phyloP scores from a whole-genome alignment of 2,797 vertebrate species.

The Coccyzus lansbergi region DNA sequence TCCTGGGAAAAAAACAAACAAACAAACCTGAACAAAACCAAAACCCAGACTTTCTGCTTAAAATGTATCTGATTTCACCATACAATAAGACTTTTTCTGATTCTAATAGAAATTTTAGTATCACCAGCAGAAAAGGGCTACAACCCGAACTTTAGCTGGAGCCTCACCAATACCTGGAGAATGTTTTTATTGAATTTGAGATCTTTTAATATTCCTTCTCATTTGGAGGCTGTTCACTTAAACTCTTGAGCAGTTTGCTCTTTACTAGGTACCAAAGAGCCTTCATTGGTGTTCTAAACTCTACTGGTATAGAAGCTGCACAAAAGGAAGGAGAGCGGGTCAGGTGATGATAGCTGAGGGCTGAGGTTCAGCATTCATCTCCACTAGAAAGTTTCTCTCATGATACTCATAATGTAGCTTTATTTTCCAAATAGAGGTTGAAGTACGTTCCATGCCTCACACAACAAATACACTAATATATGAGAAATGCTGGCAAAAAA shows the following conservation, averaged over 20 bases:
- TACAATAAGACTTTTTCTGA: background rate
- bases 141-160: background rate
- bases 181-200: background rate
- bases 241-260: background rate
- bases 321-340: background rate
- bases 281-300: background rate
- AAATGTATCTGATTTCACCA: background rate
- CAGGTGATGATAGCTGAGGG: background rate
- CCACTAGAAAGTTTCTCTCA: background rate
- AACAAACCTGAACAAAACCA: background rate
- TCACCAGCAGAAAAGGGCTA: background rate
- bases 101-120: background rate
- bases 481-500: background rate
- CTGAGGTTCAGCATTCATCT: background rate
- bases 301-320: background rate
- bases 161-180: background rate
- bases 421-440: background rate
- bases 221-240: background rate
- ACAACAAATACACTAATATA: background rate
- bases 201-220: background rate
- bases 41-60: background rate
- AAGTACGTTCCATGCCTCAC: background rate
- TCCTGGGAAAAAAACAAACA: background rate
- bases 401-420: background rate
- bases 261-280: background rate